Conservation (phyloP, 2,888 invertebrate species). For the Pammene fasciana region DNA sequence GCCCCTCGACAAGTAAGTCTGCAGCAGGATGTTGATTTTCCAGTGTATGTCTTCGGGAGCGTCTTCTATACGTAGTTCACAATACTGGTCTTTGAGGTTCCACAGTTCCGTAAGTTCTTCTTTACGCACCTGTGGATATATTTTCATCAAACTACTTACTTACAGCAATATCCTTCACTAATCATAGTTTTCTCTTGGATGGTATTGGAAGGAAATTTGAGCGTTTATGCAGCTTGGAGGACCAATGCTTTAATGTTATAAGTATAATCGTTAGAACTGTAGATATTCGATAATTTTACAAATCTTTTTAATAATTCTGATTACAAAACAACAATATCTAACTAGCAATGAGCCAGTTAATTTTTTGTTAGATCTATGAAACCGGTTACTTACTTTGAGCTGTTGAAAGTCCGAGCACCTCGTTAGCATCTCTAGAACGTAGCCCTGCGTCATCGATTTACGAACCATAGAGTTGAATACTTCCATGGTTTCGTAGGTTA, state of each 20-base stretch:
- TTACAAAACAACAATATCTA: no score
- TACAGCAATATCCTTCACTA: no score
- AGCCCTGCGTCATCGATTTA: constrained; percentile 92
- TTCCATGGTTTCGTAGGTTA: constrained; percentile 97
- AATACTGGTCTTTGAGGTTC: constrained; percentile 87
- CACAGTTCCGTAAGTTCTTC: constrained; percentile 97
- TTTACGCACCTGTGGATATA: constrained; percentile 88
- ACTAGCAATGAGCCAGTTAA: no score
- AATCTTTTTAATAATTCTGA: no score
- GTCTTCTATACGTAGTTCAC: constrained; percentile 90
- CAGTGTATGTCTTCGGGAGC: constrained; percentile 95
- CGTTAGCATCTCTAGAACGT: constrained; percentile 95
- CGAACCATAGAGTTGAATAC: constrained; percentile 93
- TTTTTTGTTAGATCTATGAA: neutral
- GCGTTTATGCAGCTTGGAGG: no score
- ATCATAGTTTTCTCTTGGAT: no score
- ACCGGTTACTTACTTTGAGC: constrained; percentile 86
- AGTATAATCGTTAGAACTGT: no score
- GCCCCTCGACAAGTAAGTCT: constrained; percentile 93
- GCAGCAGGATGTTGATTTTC: constrained; percentile 97
- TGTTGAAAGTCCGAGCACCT: constrained; percentile 97
- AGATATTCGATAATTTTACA: no score
- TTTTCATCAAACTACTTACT: neutral
- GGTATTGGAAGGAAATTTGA: no score
- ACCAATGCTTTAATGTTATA: no score